These are phyloP conservation scores for Celastrina argiolus DNA, from an alignment of 2,888 invertebrate genomes.

Conservation along the genomic window DNA sequence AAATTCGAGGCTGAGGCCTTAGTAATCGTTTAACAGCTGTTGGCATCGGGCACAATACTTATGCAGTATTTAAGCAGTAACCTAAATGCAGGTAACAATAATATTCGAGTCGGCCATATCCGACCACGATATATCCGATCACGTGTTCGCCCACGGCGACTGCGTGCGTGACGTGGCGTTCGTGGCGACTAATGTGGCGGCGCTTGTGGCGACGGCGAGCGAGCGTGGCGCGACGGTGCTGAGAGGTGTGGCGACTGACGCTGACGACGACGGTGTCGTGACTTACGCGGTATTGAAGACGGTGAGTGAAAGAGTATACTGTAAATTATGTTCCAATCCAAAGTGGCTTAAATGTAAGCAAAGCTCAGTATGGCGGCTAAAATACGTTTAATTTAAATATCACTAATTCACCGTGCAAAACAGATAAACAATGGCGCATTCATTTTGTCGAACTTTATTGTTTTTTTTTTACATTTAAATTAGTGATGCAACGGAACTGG, in stretches of 20 bases:
- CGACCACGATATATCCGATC: slow-evolving; percentile 81
- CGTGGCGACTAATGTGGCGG: slow-evolving; percentile 92
- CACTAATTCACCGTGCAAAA: too few species aligned
- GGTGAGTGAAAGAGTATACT: slow-evolving; percentile 81
- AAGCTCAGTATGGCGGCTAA: too few species aligned
- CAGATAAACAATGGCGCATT: too few species aligned
- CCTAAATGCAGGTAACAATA: slow-evolving; percentile 85
- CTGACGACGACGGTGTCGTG: slow-evolving; percentile 88
- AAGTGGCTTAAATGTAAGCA: too few species aligned
- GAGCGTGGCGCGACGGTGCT: slow-evolving; percentile 90
- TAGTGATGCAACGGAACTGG: too few species aligned
- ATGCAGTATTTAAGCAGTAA: not conserved
- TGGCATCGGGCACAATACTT: too few species aligned
- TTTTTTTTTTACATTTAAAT: too few species aligned
- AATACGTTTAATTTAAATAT: too few species aligned
- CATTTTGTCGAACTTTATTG: too few species aligned
- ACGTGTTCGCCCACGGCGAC: slow-evolving; percentile 92
- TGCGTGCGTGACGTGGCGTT: slow-evolving; percentile 98
- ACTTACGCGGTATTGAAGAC: slow-evolving; percentile 94
- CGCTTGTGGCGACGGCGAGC: slow-evolving; percentile 88
- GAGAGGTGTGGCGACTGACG: slow-evolving; percentile 90
- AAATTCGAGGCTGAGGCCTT: too few species aligned
- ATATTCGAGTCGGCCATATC: slow-evolving; percentile 92
- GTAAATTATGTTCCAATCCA: too few species aligned
- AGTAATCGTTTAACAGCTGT: too few species aligned